Conservation (phyloP, 1,140 invertebrate species). For the Adelges cooleyi region DNA sequence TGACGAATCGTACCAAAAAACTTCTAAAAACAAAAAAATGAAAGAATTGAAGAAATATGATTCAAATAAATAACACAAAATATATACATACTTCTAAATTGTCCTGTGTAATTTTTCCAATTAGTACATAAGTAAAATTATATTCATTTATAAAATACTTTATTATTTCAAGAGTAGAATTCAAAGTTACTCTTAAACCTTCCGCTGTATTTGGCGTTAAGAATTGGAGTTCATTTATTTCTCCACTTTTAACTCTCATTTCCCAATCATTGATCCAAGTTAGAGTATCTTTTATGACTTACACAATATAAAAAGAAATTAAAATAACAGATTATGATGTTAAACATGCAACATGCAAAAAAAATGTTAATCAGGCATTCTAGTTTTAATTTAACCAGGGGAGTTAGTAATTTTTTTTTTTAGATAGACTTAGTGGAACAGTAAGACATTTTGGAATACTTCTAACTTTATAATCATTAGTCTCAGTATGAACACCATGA, state of each 20-base stretch:
- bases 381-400: no score
- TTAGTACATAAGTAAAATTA: background rate
- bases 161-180: background rate
- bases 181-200: background rate
- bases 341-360: no score
- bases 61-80: background rate
- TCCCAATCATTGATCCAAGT: background rate
- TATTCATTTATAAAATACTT: background rate
- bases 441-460: no score
- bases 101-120: background rate
- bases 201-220: background rate
- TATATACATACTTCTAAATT: background rate
- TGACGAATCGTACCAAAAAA: constrained; percentile 1
- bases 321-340: no score
- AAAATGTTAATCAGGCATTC: no score
- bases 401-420: no score
- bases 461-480: background rate
- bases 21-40: background rate
- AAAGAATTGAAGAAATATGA: background rate
- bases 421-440: no score
- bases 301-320: no score
- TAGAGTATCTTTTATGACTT: background rate
- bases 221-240: background rate
- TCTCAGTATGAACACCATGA: background rate
- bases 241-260: background rate